Evolutionary conservation across 2,113 vertebrate genomes (phyloP).

Genomic region (Galbula dea): DNA sequence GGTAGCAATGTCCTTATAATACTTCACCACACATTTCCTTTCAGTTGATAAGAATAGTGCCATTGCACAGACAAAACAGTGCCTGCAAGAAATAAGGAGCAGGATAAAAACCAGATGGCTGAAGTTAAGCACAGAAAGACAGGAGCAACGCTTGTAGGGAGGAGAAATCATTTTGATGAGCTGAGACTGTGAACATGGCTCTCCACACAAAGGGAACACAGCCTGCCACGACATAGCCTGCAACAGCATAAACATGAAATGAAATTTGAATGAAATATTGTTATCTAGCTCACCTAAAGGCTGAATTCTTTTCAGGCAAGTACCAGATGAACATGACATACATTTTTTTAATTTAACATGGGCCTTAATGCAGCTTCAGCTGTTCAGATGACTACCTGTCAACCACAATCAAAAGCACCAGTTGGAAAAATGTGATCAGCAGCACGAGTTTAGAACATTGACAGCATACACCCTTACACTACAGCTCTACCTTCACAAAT

Average conservation of each 20-base stretch:
- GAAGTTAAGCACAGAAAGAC: conserved; percentile 35
- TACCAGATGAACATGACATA: neutral
- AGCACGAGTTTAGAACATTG: neutral
- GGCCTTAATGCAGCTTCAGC: conserved; percentile 4
- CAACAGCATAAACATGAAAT: neutral
- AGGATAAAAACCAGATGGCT: conserved; percentile 67
- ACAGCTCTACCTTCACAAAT: neutral
- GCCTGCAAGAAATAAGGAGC: conserved; percentile 61
- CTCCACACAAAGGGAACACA: conserved; percentile 16
- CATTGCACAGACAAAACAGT: conserved; percentile 59
- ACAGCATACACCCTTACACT: neutral
- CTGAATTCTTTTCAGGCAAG: conserved; percentile 19
- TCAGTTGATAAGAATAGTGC: conserved; percentile 22
- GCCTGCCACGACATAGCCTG: neutral
- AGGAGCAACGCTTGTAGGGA: conserved; percentile 27
- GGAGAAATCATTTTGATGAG: conserved; percentile 48
- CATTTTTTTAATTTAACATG: conserved; percentile 24
- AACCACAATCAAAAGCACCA: neutral
- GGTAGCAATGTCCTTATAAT: conserved; percentile 4
- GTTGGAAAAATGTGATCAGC: neutral
- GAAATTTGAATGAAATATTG: conserved; percentile 6
- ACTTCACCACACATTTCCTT: conserved; percentile 39
- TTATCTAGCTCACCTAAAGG: neutral
- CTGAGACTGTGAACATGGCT: conserved; percentile 24
- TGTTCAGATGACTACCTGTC: conserved; percentile 36